A percentile compares a stretch with the other conserved stretches of the same genome.
phyloP scores from a whole-genome alignment of 2,797 vertebrate genomes.

The Fratercula arctica region DNA sequence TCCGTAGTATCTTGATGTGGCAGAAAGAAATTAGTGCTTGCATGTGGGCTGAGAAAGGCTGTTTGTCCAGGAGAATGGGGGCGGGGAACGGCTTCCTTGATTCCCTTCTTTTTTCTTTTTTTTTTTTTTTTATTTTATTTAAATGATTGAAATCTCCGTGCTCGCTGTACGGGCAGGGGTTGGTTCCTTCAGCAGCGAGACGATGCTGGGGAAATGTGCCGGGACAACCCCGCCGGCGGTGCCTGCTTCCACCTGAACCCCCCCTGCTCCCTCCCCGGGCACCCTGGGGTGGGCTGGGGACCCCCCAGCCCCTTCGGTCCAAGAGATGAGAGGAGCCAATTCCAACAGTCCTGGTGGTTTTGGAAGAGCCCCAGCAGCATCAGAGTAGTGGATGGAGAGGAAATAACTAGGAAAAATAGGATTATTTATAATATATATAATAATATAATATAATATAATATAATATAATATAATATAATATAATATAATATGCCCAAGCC shows the following conservation, averaged over 20 bases:
- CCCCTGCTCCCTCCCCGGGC: neutral
- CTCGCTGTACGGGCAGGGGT: neutral
- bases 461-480: neutral
- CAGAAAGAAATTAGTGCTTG: conserved; percentile 5
- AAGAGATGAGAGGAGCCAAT: neutral
- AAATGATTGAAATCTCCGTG: neutral
- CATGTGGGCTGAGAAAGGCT: conserved; percentile 6
- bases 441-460: too few relatives aligned
- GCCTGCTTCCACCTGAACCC: neutral
- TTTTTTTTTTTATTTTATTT: neutral
- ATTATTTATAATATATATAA: neutral
- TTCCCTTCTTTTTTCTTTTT: neutral
- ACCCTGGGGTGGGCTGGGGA: neutral
- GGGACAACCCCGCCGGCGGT: fast-evolving
- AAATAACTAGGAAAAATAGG: neutral
- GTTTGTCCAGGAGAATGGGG: neutral
- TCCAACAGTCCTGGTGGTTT: neutral
- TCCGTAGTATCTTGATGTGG: conserved; percentile 25
- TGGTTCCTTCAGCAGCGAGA: neutral
- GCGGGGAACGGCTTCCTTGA: neutral
- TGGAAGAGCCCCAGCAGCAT: neutral
- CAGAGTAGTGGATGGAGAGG: neutral
- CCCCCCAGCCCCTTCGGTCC: neutral
- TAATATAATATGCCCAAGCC: neutral
- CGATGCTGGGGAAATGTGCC: neutral